Evolutionary conservation across 2,888 invertebrate species (phyloP).

Genomic region (Stratiomys singularior): DNA sequence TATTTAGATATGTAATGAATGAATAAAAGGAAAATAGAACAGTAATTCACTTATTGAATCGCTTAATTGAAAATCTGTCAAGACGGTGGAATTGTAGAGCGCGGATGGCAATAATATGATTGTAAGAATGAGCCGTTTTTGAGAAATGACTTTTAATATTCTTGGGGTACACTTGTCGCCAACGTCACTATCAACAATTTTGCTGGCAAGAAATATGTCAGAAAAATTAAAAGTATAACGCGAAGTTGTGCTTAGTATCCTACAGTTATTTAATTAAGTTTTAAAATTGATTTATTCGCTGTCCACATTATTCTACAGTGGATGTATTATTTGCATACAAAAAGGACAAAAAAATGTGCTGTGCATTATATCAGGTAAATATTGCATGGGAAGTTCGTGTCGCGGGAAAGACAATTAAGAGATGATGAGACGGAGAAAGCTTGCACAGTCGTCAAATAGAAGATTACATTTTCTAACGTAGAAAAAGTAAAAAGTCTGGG

Average conservation of each 20-base stretch:
- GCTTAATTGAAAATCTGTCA: constrained; percentile 52
- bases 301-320: neutral
- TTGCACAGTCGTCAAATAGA: no score
- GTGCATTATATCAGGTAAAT: no score
- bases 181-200: neutral
- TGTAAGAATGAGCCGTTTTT: constrained; percentile 15
- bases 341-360: no score
- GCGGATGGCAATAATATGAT: neutral
- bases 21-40: constrained; percentile 48
- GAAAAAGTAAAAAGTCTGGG: no score
- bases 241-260: neutral
- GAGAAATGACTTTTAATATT: constrained; percentile 39
- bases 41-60: constrained; percentile 52
- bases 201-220: neutral
- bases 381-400: no score
- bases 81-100: constrained; percentile 3
- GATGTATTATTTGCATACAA: no score
- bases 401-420: no score
- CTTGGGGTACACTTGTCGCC: constrained; percentile 21
- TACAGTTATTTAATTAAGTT: constrained; percentile 30
- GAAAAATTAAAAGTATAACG: neutral
- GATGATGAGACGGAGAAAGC: no score
- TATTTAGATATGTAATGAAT: constrained; percentile 16
- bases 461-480: no score
- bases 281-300: constrained; percentile 5